Evolutionary conservation across 2,797 vertebrate genomes (phyloP), one percentile per base, ranked within the genome.

Genomic region (Philypnodon macrostomus): DNA sequence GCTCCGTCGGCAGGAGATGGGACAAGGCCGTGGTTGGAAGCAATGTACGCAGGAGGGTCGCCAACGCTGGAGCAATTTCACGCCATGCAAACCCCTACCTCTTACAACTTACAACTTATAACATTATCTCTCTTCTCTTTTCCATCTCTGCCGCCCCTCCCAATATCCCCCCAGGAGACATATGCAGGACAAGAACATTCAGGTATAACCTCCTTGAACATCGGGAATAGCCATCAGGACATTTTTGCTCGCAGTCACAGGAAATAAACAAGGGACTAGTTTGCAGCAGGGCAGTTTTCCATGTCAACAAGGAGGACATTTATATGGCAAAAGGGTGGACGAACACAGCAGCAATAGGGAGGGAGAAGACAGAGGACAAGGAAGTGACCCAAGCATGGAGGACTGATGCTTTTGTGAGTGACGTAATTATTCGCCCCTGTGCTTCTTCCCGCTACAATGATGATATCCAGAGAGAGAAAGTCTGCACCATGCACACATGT

Each of bases 31-130:
- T 83, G 59, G 59, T 49, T 81, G 75, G 67, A 68, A 70, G 74
- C 48, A 32, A 49, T 75, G 83, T 73, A 47, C 67, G 73, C 78
- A 82, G 37, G 36, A 32, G 58, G 2, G 75, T 81, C 29, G 73
- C 70, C 69, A 27, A 4, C 79, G 78, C 86, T 81, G 75, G 85
- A 89, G 85, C 88, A 91, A 93, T 94, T 93, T 94, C 91, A 92
- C 77, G 89, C 89, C 89, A 88, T 89, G 82, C 79, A 88, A 91
- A 87, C 81, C n/a, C 69, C 65, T 63, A 63, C 76, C 79, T 67
- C 73, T 83, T 80, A 80, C n/a, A n/a, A n/a, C n/a, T n/a, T 68
- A 73, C 73, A 71, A 57, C 67, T 74, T 63, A 55, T 56, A 41
- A 55, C 66, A 63, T 68, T 79, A 67, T 79, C 72, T 67, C 61